These are phyloP conservation scores for Andrena fulva DNA, from an alignment of 2,888 invertebrate species.

Conservation along the genomic window DNA sequence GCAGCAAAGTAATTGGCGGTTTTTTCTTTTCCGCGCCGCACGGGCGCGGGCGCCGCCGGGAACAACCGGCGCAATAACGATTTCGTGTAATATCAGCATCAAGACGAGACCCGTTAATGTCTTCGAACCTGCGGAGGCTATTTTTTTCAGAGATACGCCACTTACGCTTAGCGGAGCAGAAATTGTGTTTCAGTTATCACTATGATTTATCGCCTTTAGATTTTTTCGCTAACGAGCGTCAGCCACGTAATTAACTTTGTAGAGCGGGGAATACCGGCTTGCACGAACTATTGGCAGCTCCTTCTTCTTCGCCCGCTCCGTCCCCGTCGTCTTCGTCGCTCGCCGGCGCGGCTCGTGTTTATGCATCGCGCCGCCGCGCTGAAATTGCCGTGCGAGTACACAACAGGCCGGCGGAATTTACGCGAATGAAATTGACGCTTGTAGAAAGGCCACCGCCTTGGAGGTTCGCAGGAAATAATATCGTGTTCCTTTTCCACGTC, in stretches of 20 bases:
- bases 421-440: constrained; percentile 38
- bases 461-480: constrained; percentile 20
- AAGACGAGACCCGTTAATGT: constrained; percentile 51
- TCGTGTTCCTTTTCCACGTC: background rate
- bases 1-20: constrained; percentile 47
- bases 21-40: background rate
- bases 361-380: constrained; percentile 20
- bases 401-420: constrained; percentile 20
- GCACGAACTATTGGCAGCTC: constrained; percentile 48
- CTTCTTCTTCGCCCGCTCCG: background rate
- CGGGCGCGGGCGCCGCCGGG: constrained; percentile 1
- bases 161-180: constrained; percentile 63
- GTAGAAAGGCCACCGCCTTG: constrained; percentile 9
- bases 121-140: constrained; percentile 37
- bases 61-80: constrained; percentile 41
- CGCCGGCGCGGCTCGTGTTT: constrained; percentile 12
- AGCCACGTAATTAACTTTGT: constrained; percentile 61
- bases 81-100: constrained; percentile 47
- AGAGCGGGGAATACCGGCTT: constrained; percentile 43
- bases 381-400: constrained; percentile 1
- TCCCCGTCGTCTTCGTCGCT: background rate
- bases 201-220: constrained; percentile 62
- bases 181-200: constrained; percentile 62
- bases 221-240: constrained; percentile 63
- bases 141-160: constrained; percentile 48